These are phyloP conservation scores for Gastrophysa polygoni DNA, from an alignment of 2,888 invertebrate species.

Conservation along the genomic window DNA sequence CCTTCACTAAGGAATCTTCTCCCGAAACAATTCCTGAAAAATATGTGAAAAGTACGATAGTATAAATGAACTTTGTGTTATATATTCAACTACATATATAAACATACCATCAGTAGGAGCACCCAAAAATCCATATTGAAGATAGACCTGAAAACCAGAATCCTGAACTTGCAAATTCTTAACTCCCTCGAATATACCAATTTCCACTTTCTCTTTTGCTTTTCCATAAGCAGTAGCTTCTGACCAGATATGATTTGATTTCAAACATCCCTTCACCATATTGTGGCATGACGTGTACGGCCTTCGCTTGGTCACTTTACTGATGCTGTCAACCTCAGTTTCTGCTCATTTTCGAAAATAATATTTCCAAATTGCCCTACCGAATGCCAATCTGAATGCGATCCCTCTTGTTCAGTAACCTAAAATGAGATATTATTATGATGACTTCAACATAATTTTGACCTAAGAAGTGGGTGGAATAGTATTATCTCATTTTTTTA, in stretches of 20 bases:
- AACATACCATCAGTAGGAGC: background rate
- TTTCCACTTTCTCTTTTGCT: constrained; percentile 23
- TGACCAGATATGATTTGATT: constrained; percentile 11
- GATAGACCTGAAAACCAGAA: background rate
- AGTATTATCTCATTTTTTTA: no score
- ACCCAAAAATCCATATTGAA: background rate
- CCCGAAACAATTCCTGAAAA: background rate
- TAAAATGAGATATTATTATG: background rate
- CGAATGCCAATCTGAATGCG: constrained; percentile 2
- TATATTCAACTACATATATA: background rate
- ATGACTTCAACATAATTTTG: background rate
- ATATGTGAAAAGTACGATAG: no score
- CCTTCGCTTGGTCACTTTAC: constrained; percentile 22
- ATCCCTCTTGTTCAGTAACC: background rate
- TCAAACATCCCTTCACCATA: constrained; percentile 26
- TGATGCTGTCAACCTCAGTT: constrained; percentile 27
- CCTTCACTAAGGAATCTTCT: background rate
- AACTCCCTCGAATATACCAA: background rate
- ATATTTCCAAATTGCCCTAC: constrained; percentile 27
- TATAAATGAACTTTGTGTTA: background rate
- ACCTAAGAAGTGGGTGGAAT: background rate
- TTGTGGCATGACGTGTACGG: constrained; percentile 27
- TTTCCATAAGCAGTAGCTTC: constrained; percentile 32
- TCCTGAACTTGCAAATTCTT: background rate
- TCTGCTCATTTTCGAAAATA: constrained; percentile 21